phyloP scores from a whole-genome alignment of 2,888 invertebrate species.

The Tetragonisca angustula region DNA sequence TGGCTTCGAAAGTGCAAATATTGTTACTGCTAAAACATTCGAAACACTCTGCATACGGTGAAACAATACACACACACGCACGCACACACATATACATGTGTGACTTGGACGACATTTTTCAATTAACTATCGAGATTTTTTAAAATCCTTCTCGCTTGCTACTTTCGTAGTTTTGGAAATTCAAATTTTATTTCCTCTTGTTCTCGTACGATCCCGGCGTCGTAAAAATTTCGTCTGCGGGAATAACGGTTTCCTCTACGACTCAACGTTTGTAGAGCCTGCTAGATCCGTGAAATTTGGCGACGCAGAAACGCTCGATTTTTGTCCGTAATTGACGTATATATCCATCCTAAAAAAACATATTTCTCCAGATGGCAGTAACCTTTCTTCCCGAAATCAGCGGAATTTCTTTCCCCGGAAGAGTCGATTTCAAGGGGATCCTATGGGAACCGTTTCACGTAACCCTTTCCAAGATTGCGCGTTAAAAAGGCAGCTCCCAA shows the following conservation, averaged over 20 bases:
- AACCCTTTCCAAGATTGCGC: conserved; percentile 45
- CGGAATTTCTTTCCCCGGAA: background rate
- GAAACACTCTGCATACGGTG: background rate
- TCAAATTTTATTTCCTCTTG: too few relatives aligned
- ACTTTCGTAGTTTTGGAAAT: too few relatives aligned
- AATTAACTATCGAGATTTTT: too few relatives aligned
- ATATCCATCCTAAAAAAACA: conserved; percentile 13
- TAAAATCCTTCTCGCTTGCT: too few relatives aligned
- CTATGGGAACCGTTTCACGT: background rate
- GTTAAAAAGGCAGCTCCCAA: conserved; percentile 35
- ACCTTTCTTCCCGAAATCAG: conserved; percentile 22
- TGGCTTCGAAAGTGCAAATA: conserved; percentile 29
- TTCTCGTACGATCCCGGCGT: background rate
- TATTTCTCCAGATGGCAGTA: conserved; percentile 13
- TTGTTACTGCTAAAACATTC: conserved; percentile 10
- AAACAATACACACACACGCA: background rate
- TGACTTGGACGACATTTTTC: too few relatives aligned
- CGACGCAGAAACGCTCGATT: background rate
- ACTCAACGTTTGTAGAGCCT: too few relatives aligned
- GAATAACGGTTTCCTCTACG: background rate
- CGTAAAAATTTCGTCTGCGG: background rate
- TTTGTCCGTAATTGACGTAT: background rate
- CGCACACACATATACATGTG: background rate
- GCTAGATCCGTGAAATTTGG: background rate
- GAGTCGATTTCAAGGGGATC: conserved; percentile 1